phyloP scores from a whole-genome alignment of 2,888 invertebrate genomes.

The Hemithea aestivaria region DNA sequence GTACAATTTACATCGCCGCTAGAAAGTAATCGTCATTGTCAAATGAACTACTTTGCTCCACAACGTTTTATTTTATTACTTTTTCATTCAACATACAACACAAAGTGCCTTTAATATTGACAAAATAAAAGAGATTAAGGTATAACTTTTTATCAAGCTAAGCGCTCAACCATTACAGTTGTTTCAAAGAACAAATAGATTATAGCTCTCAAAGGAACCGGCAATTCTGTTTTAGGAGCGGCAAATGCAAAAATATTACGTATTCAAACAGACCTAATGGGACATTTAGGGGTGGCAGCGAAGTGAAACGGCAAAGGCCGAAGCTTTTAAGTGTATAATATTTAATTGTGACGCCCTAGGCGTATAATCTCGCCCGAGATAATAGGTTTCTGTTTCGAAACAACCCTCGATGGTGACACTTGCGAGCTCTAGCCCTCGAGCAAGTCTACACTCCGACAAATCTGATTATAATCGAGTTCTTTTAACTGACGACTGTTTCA shows the following conservation, averaged over 20 bases:
- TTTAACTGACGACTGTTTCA: constrained; percentile 57
- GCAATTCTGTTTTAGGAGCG: constrained; percentile 75
- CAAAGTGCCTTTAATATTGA: constrained; percentile 8
- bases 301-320: constrained; percentile 79
- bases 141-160: constrained; percentile 63
- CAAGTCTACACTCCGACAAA: constrained; percentile 70
- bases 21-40: constrained; percentile 49
- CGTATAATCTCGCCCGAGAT: constrained; percentile 80
- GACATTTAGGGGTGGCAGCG: constrained; percentile 79
- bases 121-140: constrained; percentile 42
- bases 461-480: constrained; percentile 75
- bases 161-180: constrained; percentile 74
- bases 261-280: constrained; percentile 80
- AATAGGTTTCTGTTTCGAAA: constrained; percentile 79
- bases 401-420: constrained; percentile 76
- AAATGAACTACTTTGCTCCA: constrained; percentile 21
- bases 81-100: constrained; percentile 18
- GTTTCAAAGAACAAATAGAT: constrained; percentile 79
- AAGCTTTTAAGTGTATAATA: constrained; percentile 80
- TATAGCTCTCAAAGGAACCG: constrained; percentile 77
- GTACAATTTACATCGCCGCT: constrained; percentile 35
- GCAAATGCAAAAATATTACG: constrained; percentile 80
- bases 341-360: constrained; percentile 80
- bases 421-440: constrained; percentile 63
- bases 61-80: constrained; percentile 9